phyloP scores from a whole-genome alignment of 2,888 invertebrate genomes.

The Trisateles emortualis region DNA sequence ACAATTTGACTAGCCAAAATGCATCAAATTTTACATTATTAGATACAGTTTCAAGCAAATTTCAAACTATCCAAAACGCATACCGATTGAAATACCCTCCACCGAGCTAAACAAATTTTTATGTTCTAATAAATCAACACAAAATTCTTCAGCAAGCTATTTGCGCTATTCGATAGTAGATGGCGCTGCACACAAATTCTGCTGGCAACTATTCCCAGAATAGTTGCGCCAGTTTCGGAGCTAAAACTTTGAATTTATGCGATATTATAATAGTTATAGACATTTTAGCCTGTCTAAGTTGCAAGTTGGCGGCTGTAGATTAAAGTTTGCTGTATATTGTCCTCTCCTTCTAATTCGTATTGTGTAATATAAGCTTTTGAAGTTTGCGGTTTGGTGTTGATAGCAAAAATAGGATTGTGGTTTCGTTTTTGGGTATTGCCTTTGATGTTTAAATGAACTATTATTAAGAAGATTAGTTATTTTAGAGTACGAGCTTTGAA shows the following conservation, averaged over 20 bases:
- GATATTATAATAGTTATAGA: constrained; percentile 59
- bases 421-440: constrained; percentile 25
- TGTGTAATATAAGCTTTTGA: constrained; percentile 30
- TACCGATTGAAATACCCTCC: constrained; percentile 30
- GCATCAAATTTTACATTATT: constrained; percentile 19
- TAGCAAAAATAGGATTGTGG: constrained; percentile 49
- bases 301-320: constrained; percentile 62
- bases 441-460: constrained; percentile 19
- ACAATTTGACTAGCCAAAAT: too few species aligned
- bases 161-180: constrained; percentile 65
- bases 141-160: constrained; percentile 41
- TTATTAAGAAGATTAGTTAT: constrained; percentile 15
- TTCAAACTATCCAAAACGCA: constrained; percentile 40
- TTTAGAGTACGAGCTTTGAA: not conserved
- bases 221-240: constrained; percentile 48
- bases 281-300: constrained; percentile 49
- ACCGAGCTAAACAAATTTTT: constrained; percentile 39
- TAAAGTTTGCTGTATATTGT: constrained; percentile 54
- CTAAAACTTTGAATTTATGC: constrained; percentile 69
- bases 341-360: constrained; percentile 23
- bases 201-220: constrained; percentile 59
- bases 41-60: too few species aligned
- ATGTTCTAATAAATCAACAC: constrained; percentile 50
- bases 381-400: constrained; percentile 36
- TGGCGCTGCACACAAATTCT: constrained; percentile 64